These are phyloP conservation scores for Mus musculus DNA, from an alignment of 2,113 vertebrate genomes.

Conservation along the genomic window GRCm39 chr7:74362501-74363000, in stretches of 20 bases:
- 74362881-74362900: neutral
- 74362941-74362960: neutral
- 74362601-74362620: neutral
- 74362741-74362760: neutral
- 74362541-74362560: neutral
- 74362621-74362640: neutral
- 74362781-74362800: neutral
- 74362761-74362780: neutral
- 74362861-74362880: neutral
- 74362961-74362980: neutral
- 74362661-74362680: neutral
- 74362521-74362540: neutral
- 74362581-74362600: neutral
- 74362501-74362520: neutral
- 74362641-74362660: neutral
- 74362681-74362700: neutral
- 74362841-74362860: neutral
- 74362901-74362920: neutral
- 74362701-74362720: neutral
- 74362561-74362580: neutral
- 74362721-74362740: neutral
- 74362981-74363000: neutral
- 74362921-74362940: neutral
- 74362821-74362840: neutral
- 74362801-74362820: neutral